Evolutionary conservation across 2,888 invertebrate genomes (phyloP).

Genomic region (Chromoteleia sp.): DNA sequence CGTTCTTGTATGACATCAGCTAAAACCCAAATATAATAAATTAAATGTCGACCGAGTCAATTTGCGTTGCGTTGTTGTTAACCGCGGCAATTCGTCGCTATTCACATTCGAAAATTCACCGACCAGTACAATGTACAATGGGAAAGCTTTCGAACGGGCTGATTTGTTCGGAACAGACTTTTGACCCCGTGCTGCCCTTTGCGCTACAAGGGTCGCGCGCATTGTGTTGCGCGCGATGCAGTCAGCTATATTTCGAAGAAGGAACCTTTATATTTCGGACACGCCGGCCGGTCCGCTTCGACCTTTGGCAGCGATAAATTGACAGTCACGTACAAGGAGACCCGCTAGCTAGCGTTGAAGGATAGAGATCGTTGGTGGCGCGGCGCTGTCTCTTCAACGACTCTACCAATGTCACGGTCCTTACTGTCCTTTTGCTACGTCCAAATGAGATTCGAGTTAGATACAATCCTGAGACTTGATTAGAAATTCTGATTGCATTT

Average conservation of each 20-base stretch:
- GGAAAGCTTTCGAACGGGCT: slow-evolving; percentile 12
- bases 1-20: not conserved
- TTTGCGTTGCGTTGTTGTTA: slow-evolving; percentile 4
- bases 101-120: slow-evolving; percentile 7
- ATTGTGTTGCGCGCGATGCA: slow-evolving; percentile 50
- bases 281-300: slow-evolving; percentile 50
- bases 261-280: slow-evolving; percentile 57
- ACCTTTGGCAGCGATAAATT: slow-evolving; percentile 62
- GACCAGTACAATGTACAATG: not conserved
- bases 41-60: slow-evolving; percentile 1
- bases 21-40: slow-evolving; percentile 27
- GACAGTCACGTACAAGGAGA: slow-evolving; percentile 54
- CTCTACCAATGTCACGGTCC: not conserved
- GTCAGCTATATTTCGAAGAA: slow-evolving; percentile 61
- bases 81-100: slow-evolving; percentile 33
- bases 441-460: not conserved
- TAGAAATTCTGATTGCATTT: not conserved
- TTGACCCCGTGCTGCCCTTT: slow-evolving; percentile 23
- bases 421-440: no score
- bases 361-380: slow-evolving; percentile 46
- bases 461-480: not conserved
- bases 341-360: slow-evolving; percentile 41
- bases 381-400: slow-evolving; percentile 21
- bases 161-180: slow-evolving; percentile 34
- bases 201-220: slow-evolving; percentile 35